Evolutionary conservation across 30 jellyfish, hydroid and myxozoan genomes (phyloP).

Genomic region (Nemopilema nomurai): DNA sequence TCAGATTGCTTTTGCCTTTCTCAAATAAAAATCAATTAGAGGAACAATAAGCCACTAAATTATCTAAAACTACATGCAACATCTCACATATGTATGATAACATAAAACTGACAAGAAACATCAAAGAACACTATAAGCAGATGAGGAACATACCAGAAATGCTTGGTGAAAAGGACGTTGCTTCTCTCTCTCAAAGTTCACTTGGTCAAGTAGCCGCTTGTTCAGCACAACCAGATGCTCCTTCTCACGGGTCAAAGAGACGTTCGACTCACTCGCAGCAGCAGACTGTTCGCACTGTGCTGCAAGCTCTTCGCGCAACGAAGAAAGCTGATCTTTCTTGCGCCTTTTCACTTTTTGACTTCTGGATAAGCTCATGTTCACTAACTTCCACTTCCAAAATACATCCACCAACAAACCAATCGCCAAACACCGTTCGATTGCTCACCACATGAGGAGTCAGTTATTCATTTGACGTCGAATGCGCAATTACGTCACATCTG

Average conservation of each 20-base stretch:
- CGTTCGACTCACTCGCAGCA: background rate
- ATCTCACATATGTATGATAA: too few species aligned
- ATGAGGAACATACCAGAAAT: background rate
- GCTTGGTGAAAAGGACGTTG: background rate
- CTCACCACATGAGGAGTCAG: background rate
- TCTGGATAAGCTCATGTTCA: background rate
- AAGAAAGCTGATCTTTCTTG: background rate
- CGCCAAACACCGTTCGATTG: background rate
- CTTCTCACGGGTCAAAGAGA: background rate
- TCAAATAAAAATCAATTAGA: too few species aligned
- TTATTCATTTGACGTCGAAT: background rate
- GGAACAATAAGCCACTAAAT: too few species aligned
- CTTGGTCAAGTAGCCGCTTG: background rate
- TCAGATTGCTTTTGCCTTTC: too few species aligned
- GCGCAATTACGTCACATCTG: too few species aligned
- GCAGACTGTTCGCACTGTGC: background rate
- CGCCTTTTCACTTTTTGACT: background rate
- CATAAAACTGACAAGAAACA: too few species aligned
- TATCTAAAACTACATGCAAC: too few species aligned
- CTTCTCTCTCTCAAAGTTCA: background rate
- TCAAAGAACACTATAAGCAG: background rate
- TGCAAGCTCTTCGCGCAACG: background rate
- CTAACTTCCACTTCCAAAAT: background rate
- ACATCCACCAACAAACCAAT: too few species aligned
- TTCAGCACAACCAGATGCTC: background rate